phyloP scores from a whole-genome alignment of 2,113 vertebrate species.

The Penelope pileata region DNA sequence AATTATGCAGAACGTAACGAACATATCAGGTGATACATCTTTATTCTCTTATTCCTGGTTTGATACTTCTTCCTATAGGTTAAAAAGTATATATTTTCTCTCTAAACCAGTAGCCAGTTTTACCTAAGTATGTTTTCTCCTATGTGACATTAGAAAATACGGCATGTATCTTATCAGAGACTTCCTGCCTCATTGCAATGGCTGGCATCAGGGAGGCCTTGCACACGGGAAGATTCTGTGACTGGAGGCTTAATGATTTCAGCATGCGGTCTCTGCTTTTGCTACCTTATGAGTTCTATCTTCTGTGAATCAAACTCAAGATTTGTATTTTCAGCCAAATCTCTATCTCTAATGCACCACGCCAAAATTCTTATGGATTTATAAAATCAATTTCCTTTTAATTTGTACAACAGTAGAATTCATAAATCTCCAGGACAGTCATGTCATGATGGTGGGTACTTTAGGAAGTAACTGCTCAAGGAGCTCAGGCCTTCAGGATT shows the following conservation, averaged over 20 bases:
- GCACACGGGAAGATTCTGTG: background rate
- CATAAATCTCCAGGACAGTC: background rate
- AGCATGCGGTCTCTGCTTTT: background rate
- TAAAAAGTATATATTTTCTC: background rate
- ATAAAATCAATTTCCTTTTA: background rate
- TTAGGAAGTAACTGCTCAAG: background rate
- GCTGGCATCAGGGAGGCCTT: background rate
- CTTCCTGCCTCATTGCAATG: accelerated
- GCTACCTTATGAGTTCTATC: background rate
- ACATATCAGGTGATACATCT: background rate
- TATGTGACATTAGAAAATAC: background rate
- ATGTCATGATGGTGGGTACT: background rate
- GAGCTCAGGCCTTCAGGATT: background rate
- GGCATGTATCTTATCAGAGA: background rate
- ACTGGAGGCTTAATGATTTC: background rate
- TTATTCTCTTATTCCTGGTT: background rate
- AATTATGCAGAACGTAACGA: background rate
- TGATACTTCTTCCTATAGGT: background rate
- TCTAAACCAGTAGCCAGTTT: background rate
- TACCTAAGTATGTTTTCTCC: background rate
- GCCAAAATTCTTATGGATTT: background rate
- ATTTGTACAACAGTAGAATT: background rate
- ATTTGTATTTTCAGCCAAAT: background rate
- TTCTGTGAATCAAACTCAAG: background rate
- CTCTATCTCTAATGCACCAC: background rate